A percentile compares a stretch with the other conserved stretches of the same genome.
These are phyloP conservation scores for Grantiella picta DNA, from an alignment of 2,113 vertebrate genomes.

Conservation along the genomic window DNA sequence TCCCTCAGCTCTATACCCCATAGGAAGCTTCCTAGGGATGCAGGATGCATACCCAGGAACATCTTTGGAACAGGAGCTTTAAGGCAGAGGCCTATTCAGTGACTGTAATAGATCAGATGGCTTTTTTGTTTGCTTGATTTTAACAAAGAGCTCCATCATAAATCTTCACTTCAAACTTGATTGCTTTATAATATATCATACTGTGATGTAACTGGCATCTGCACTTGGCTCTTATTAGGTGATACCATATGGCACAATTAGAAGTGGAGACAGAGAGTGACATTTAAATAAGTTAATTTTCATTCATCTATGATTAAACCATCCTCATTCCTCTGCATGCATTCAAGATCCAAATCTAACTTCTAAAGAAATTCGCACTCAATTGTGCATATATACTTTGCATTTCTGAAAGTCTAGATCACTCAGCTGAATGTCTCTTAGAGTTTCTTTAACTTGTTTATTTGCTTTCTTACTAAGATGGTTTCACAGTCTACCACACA, in stretches of 20 bases:
- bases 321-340: not conserved
- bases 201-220: slow-evolving; percentile 32
- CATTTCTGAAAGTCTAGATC: not conserved
- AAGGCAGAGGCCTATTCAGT: not conserved
- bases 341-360: not conserved
- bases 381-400: not conserved
- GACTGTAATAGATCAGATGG: not conserved
- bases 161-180: slow-evolving; percentile 52
- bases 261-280: not conserved
- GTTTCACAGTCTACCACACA: not conserved
- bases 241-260: slow-evolving; percentile 50
- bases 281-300: slow-evolving; percentile 27
- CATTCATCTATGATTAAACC: not conserved
- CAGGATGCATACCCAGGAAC: fast-evolving
- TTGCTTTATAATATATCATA: slow-evolving; percentile 51
- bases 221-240: slow-evolving; percentile 35
- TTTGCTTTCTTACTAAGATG: not conserved
- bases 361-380: not conserved
- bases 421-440: not conserved
- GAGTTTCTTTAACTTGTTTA: not conserved
- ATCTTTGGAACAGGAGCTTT: not conserved
- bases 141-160: slow-evolving; percentile 37
- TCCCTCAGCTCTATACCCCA: not conserved
- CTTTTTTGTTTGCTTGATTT: slow-evolving; percentile 34
- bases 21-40: not conserved